Percentiles rank a stretch among this genome's conserved stretches.
phyloP scores from a whole-genome alignment of 1,140 invertebrate species.

The Panagrolaimus sp. region DNA sequence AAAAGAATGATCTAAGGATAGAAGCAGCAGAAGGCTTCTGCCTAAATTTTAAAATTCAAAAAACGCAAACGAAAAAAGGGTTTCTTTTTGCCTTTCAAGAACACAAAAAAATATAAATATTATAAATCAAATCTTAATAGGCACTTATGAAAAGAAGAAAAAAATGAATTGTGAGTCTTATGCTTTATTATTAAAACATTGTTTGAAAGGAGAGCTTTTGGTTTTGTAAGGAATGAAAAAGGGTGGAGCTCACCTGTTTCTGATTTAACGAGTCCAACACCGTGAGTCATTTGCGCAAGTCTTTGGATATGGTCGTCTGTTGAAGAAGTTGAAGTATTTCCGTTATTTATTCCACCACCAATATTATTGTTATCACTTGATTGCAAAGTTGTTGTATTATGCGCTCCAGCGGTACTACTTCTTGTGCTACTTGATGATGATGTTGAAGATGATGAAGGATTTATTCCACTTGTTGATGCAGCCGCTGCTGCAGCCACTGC shows the following conservation, averaged over 20 bases:
- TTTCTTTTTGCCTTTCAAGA: too few species aligned
- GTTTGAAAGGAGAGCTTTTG: too few species aligned
- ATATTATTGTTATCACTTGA: not conserved
- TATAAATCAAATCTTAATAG: slow-evolving; percentile 12
- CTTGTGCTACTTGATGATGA: not conserved
- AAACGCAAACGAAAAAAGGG: not conserved
- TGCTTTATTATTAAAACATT: too few species aligned
- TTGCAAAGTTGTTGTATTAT: not conserved
- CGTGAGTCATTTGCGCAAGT: slow-evolving; percentile 46
- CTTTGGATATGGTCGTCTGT: slow-evolving; percentile 33
- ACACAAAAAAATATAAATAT: not conserved
- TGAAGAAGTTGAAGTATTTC: not conserved
- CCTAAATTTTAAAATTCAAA: too few species aligned
- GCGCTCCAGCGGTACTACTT: not conserved
- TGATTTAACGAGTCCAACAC: slow-evolving; percentile 33
- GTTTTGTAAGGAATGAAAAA: not conserved
- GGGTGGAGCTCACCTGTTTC: slow-evolving; percentile 26
- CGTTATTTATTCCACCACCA: not conserved
- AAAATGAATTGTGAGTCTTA: too few species aligned
- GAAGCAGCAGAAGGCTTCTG: too few species aligned
- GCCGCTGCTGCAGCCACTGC: slow-evolving; percentile 1
- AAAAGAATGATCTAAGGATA: not conserved
- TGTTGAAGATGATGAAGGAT: not conserved
- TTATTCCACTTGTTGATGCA: not conserved
- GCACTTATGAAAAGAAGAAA: not conserved